These are phyloP conservation scores for Chionoecetes opilio DNA, from an alignment of 1,140 invertebrate species.

Conservation along the genomic window DNA sequence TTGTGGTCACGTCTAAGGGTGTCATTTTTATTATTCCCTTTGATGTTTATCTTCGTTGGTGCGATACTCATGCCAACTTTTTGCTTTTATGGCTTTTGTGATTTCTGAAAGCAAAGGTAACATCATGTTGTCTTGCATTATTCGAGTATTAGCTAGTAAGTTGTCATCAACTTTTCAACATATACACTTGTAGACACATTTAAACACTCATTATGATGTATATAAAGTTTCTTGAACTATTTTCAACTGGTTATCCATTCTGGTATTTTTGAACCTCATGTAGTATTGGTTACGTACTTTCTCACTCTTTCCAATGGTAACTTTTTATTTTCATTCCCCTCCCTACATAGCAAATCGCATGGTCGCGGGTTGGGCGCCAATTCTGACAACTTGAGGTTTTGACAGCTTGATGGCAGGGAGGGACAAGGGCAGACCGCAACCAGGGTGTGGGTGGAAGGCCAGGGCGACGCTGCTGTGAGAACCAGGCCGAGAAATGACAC, in stretches of 20 bases:
- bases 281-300: too few relatives aligned
- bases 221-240: too few relatives aligned
- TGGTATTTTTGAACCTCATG: too few relatives aligned
- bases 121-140: too few relatives aligned
- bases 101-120: too few relatives aligned
- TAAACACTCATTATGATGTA: too few relatives aligned
- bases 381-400: conserved; percentile 14
- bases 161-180: too few relatives aligned
- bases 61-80: neutral
- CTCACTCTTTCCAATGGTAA: too few relatives aligned
- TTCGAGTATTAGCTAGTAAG: too few relatives aligned
- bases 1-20: neutral
- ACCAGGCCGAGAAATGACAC: conserved; percentile 57
- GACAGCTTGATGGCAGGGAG: neutral
- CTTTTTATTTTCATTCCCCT: neutral
- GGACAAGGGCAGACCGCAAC: conserved; percentile 30
- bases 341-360: neutral
- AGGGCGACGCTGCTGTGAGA: neutral
- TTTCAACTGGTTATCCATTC: too few relatives aligned
- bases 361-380: conserved; percentile 36
- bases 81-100: neutral
- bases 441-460: neutral
- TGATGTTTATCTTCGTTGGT: neutral
- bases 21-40: conserved; percentile 1
- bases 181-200: too few relatives aligned